Base-by-base conservation (phyloP, 2,888 invertebrate species). In the Zygaena filipendulae region DNA sequence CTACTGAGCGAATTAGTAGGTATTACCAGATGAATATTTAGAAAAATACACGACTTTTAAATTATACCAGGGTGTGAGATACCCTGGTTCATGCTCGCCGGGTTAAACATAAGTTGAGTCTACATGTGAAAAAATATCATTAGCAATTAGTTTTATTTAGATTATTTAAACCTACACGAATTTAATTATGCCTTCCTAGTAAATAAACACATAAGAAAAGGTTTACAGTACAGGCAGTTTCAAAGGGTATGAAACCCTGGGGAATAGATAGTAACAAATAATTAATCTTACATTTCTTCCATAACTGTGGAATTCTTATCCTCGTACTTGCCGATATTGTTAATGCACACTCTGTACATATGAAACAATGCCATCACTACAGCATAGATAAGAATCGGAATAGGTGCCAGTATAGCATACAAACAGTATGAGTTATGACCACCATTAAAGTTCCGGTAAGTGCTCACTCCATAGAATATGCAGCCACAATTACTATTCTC, bases 401-500 rank as follows among this genome's bases (percentile, higher is more conserved):
- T 42, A 2, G 87, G 82, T 2, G 87, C 88, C 45, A 86, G 86
- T 29, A 86, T 83, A n/a, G 86, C 82, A 72, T 84, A 88, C 36
- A 86, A 64, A 43, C 88, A 89, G 34, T 84, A 82, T 0, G 84
- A 82, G 35, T 83, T 82, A 39, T 83, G 83, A 1, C 88, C 87
- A 23, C 88, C 88, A 58, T 75, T 82, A 45, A 88, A 88, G 43
- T 81, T 82, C 21, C 81, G 82, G 28, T 68, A 81, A 9, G 86
- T 84, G 43, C 83, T 82, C 29, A 82, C 63, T 2, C 86, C 87
- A 52, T 84, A 86, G 20, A 88, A 67, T 43, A 87, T 85, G 45
- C 88, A 88, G 21, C 87, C 88, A 47, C 88, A 88, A 47, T 86
- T 87, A 3, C 81, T 82, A 42, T 86, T 84, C 36, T 79, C 79